phyloP scores from a whole-genome alignment of 2,113 vertebrate genomes.

The Brachypodius melanocephalos region DNA sequence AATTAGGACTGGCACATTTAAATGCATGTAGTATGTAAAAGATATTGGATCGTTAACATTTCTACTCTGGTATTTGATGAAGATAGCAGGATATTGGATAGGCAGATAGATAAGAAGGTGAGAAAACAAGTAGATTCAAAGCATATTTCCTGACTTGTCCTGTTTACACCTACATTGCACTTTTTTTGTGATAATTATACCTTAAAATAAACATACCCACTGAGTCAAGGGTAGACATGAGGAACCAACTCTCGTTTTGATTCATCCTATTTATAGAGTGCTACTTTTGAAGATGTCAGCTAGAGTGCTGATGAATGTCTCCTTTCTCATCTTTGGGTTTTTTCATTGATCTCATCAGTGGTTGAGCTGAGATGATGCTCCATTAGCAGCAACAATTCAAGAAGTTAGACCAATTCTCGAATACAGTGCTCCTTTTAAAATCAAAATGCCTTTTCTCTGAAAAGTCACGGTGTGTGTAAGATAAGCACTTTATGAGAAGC shows the following conservation, averaged over 20 bases:
- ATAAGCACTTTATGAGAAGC: not conserved
- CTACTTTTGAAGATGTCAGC: not conserved
- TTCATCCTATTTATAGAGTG: not conserved
- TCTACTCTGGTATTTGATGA: not conserved
- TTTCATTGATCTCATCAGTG: not conserved
- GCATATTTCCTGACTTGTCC: not conserved
- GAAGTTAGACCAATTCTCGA: not conserved
- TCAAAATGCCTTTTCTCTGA: not conserved
- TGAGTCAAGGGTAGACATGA: not conserved
- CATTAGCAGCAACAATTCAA: not conserved
- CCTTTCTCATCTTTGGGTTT: not conserved
- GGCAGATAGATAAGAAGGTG: not conserved
- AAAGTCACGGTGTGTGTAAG: not conserved
- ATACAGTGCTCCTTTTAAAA: not conserved
- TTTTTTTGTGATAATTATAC: not conserved
- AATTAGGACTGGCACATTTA: not conserved
- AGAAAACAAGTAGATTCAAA: not conserved
- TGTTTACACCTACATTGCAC: not conserved
- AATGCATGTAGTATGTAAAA: not conserved
- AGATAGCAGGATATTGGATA: not conserved
- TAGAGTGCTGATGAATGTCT: not conserved
- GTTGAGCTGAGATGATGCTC: not conserved
- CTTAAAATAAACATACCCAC: not conserved
- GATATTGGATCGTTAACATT: not conserved
- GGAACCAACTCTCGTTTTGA: not conserved